Base-by-base conservation (phyloP, 2,113 vertebrate genomes). In the Ahaetulla prasina region DNA sequence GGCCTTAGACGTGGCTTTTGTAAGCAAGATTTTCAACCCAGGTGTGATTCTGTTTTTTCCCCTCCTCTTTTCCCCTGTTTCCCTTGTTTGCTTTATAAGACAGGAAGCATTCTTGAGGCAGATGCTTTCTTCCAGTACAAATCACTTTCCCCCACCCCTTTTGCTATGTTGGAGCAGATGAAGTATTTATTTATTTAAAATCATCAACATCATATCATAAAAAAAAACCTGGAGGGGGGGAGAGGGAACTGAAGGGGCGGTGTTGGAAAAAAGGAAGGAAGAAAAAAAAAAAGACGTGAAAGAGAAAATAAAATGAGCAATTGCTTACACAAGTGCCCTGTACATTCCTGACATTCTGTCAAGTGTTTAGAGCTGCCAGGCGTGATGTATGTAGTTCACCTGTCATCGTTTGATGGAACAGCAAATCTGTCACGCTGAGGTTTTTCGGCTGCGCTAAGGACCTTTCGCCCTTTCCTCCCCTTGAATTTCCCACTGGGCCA, bases 341-440 rank as follows among this genome's bases (percentile, higher is more conserved):
- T 87, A 94, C 97, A 98, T 97, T 95, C 97, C 95, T 98, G 95
- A 96, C 97, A 95, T 95, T 95, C 94, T 97, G 96, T 97, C 97
- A 97, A 95, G 93, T 96, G 94, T 97, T 94, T 94, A 35, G 93
- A 94, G 96, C 94, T 96, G 85, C 92, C 94, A 96, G 96, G 97
- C 94, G 95, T 97, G 97, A 97, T 97, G 96, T 95, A 97, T 96
- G 92, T 86, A 54, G 96, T 97, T 98, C 97, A 98, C 98, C 98
- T 98, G 98, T 98, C 97, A 97, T 96, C 95, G 93, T 97, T 92
- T 93, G 98, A 98, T 97, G 97, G 98, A 97, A 97, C 97, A 98
- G 98, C 97, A 98, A 97, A 98, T 97, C 95, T 94, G 97, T 97
- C 96, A 95, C 94, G 96, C 92, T n/a, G 91, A 96, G 96, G 93